These are phyloP conservation scores for Sinocyclocheilus grahami DNA, from an alignment of 2,113 vertebrate genomes.

Conservation along the genomic window DNA sequence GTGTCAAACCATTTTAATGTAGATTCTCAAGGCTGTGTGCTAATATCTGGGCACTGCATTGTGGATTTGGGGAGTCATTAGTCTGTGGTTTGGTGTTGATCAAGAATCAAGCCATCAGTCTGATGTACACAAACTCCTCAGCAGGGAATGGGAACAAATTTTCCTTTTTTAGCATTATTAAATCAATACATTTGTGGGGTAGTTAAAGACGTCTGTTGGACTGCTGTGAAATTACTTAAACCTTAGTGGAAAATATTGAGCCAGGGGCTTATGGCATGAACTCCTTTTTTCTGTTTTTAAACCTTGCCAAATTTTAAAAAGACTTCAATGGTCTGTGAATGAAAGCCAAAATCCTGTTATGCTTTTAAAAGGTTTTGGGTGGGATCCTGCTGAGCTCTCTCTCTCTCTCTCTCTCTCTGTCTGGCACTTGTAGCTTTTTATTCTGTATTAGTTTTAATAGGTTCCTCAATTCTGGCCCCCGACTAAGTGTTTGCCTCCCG, in stretches of 20 bases:
- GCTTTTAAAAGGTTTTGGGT: conserved; percentile 50
- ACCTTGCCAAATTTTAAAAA: conserved; percentile 52
- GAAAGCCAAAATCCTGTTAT: conserved; percentile 58
- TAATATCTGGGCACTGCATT: conserved; percentile 9
- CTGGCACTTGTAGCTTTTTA: conserved; percentile 30
- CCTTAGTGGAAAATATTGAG: conserved; percentile 49
- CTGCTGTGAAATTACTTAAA: conserved; percentile 49
- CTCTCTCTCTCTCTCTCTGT: not conserved
- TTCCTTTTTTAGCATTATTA: conserved; percentile 33
- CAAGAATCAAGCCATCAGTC: not conserved
- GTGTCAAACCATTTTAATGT: conserved; percentile 19
- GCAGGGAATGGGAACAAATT: not conserved
- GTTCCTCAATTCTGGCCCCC: conserved; percentile 22
- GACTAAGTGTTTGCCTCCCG: conserved; percentile 36
- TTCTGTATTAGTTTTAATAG: conserved; percentile 54
- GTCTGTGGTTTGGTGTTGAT: conserved; percentile 3
- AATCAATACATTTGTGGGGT: conserved; percentile 40
- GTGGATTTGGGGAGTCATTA: conserved; percentile 22
- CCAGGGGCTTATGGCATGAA: conserved; percentile 8
- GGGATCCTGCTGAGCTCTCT: conserved; percentile 43
- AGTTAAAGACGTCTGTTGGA: conserved; percentile 43
- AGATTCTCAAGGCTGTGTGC: not conserved
- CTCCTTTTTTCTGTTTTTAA: conserved; percentile 32
- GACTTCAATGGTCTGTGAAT: conserved; percentile 46
- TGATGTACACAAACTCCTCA: conserved; percentile 24